phyloP scores from a whole-genome alignment of 2,888 invertebrate genomes.

The Saturnia pavonia region DNA sequence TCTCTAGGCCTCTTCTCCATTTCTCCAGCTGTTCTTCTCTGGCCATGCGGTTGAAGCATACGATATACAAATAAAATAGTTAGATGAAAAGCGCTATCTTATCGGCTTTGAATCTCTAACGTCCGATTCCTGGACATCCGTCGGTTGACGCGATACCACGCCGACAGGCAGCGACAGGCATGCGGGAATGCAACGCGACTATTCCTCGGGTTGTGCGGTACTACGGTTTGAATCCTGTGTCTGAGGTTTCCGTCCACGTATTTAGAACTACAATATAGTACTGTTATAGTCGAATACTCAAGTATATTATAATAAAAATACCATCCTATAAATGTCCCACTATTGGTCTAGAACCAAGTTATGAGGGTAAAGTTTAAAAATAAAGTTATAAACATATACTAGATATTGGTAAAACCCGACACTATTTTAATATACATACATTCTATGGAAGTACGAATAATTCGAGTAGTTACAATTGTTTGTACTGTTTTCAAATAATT shows the following conservation, averaged over 20 bases:
- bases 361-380: no score
- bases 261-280: neutral
- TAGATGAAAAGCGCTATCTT: neutral
- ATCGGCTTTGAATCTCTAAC: neutral
- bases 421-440: no score
- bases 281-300: neutral
- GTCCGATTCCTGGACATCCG: slow-evolving; percentile 3
- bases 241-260: neutral
- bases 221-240: neutral
- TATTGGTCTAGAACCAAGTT: no score
- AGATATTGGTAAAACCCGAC: no score
- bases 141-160: slow-evolving; percentile 10
- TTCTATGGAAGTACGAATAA: no score
- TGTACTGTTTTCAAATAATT: no score
- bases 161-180: slow-evolving; percentile 3
- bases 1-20: neutral
- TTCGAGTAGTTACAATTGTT: no score
- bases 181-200: slow-evolving; percentile 1
- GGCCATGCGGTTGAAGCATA: neutral
- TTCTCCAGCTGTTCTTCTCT: neutral
- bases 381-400: no score
- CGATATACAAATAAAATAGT: neutral
- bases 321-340: no score
- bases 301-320: no score
- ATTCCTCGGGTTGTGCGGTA: neutral